These are phyloP conservation scores for Motacilla tschutschensis DNA, from an alignment of 2,113 vertebrate species.

Conservation along the genomic window DNA sequence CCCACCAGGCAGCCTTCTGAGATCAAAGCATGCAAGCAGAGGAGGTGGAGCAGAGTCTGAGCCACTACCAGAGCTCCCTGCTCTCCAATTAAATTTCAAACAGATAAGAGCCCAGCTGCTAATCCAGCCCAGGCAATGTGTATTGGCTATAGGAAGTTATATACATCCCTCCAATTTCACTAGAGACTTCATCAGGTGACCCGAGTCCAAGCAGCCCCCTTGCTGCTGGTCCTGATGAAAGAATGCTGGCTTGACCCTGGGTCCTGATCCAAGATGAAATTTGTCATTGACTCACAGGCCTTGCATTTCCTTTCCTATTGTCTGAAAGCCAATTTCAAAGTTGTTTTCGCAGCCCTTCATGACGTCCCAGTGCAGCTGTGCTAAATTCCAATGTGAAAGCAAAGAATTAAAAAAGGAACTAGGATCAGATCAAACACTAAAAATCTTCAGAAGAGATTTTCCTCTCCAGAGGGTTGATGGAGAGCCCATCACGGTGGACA, in stretches of 20 bases:
- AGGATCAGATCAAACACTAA: background rate
- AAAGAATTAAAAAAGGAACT: background rate
- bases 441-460: background rate
- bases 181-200: background rate
- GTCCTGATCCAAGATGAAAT: conserved; percentile 24
- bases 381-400: conserved; percentile 10
- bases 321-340: conserved; percentile 44
- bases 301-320: conserved; percentile 48
- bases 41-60: background rate
- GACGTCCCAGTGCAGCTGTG: conserved; percentile 43
- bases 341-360: background rate
- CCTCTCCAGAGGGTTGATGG: background rate
- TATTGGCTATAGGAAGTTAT: background rate
- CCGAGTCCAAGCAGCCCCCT: background rate
- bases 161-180: background rate
- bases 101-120: background rate
- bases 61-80: background rate
- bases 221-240: background rate
- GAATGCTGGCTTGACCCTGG: conserved; percentile 20
- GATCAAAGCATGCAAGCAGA: background rate
- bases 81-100: background rate
- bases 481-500: background rate
- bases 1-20: background rate
- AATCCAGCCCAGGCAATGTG: background rate
- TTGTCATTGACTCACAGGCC: conserved; percentile 20